These are phyloP conservation scores for Ammospiza nelsoni DNA, from an alignment of 2,113 vertebrate species.

Conservation along the genomic window DNA sequence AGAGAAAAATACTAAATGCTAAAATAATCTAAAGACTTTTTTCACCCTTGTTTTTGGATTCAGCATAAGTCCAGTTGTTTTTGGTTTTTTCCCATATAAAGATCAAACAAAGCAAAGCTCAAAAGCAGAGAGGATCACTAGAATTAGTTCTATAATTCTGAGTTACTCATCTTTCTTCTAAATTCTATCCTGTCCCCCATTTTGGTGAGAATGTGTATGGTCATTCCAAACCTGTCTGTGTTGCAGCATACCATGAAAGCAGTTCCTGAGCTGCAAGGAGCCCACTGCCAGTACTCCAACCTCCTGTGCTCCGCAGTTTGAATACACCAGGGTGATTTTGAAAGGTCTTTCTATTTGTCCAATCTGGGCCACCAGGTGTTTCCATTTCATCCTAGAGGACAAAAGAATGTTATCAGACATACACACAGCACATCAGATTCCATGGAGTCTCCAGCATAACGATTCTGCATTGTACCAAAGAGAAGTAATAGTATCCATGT, in stretches of 20 bases:
- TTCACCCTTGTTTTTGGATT: neutral
- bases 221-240: neutral
- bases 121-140: neutral
- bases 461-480: neutral
- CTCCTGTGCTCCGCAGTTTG: slow-evolving; percentile 69
- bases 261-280: slow-evolving; percentile 80
- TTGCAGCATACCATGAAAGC: slow-evolving; percentile 76
- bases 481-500: neutral
- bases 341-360: slow-evolving; percentile 81
- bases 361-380: slow-evolving; percentile 75
- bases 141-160: neutral
- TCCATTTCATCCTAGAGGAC: slow-evolving; percentile 79
- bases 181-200: neutral
- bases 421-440: neutral
- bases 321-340: slow-evolving; percentile 83
- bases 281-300: slow-evolving; percentile 76
- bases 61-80: neutral
- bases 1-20: neutral
- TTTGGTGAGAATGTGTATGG: neutral
- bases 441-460: neutral
- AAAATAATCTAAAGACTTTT: neutral
- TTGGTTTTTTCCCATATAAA: neutral
- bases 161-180: neutral
- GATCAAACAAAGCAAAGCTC: neutral
- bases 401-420: neutral